These are phyloP conservation scores for Harpalus rufipes DNA, from an alignment of 2,888 invertebrate species.

Conservation along the genomic window DNA sequence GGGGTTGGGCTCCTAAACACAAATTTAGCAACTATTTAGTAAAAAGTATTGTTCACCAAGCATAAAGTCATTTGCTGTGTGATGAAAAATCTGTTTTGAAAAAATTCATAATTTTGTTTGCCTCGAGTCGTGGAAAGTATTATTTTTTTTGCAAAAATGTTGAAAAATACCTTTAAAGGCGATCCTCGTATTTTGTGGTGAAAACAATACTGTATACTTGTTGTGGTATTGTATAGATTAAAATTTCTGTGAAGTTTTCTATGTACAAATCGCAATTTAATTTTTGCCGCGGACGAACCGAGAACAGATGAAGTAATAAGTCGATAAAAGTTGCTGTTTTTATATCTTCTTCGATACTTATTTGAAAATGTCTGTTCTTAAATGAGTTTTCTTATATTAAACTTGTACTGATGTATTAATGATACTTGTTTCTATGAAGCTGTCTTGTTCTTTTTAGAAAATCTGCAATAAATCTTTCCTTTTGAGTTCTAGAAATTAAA, in stretches of 20 bases:
- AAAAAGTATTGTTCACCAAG: no score
- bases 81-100: no score
- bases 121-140: no score
- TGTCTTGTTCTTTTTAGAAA: slow-evolving; percentile 1
- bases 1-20: no score
- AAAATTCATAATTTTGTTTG: no score
- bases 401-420: neutral
- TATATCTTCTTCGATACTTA: neutral
- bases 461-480: slow-evolving; percentile 44
- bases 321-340: neutral
- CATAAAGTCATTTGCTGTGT: no score
- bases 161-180: no score
- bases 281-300: neutral
- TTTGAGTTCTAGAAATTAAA: slow-evolving; percentile 56
- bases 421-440: slow-evolving; percentile 14
- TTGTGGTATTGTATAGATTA: neutral
- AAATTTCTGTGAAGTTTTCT: neutral
- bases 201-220: no score
- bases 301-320: neutral
- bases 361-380: neutral
- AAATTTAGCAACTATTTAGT: no score
- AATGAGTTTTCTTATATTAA: slow-evolving; percentile 9
- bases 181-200: no score
- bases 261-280: neutral
- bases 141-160: no score